Evolutionary conservation across 2,113 vertebrate species (phyloP).

Genomic region (Petrocephalus zakoni): DNA sequence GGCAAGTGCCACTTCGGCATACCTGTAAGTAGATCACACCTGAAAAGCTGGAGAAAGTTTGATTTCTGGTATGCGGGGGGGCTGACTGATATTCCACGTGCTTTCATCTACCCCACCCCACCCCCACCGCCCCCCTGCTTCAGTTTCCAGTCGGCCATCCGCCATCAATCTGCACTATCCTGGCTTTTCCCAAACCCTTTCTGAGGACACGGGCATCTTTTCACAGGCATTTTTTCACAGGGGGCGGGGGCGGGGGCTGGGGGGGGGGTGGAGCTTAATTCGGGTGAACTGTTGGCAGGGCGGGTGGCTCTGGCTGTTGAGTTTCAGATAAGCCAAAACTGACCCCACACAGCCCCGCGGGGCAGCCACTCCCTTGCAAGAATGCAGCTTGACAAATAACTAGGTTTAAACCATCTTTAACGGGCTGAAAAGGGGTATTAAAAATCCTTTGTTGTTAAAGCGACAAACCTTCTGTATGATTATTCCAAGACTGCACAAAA

Average conservation of each 20-base stretch:
- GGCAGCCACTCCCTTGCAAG: constrained; percentile 23
- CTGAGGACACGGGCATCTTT: neutral
- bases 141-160: neutral
- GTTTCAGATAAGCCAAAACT: constrained; percentile 44
- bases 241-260: no score
- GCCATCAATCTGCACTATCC: neutral
- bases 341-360: constrained; percentile 20
- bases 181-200: constrained; percentile 5
- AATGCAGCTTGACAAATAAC: constrained; percentile 32
- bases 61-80: neutral
- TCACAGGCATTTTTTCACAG: neutral
- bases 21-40: constrained; percentile 52
- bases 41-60: constrained; percentile 15
- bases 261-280: neutral
- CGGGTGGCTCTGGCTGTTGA: neutral
- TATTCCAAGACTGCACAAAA: constrained; percentile 51
- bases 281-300: neutral
- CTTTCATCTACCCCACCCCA: no score
- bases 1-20: constrained; percentile 61
- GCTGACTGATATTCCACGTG: neutral
- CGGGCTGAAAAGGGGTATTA: constrained; percentile 49
- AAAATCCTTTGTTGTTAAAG: constrained; percentile 55
- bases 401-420: constrained; percentile 39
- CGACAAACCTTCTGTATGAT: constrained; percentile 46
- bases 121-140: neutral